phyloP scores from a whole-genome alignment of 2,888 invertebrate genomes.

The Ariolimax columbianus region DNA sequence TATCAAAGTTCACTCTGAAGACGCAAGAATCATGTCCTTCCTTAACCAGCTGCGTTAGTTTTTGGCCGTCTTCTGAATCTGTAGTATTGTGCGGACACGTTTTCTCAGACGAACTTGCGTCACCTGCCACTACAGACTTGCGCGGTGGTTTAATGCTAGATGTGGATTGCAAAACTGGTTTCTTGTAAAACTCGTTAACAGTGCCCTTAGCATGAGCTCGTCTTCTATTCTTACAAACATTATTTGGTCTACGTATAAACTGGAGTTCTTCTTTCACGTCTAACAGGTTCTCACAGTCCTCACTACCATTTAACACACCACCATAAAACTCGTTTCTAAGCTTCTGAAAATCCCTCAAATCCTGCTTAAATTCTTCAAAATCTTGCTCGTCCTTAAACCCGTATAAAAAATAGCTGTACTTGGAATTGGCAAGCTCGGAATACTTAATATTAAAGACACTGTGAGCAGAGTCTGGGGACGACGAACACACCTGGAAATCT shows the following conservation, averaged over 20 bases:
- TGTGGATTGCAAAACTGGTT: too few relatives aligned
- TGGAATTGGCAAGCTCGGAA: conserved; percentile 39
- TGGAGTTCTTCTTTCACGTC: conserved; percentile 38
- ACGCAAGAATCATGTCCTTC: conserved; percentile 18
- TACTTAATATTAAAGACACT: conserved; percentile 40
- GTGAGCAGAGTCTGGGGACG: not conserved
- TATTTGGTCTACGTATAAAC: conserved; percentile 39
- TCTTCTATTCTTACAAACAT: conserved; percentile 36
- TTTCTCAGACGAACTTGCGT: not conserved
- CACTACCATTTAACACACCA: not conserved
- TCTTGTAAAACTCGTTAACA: not conserved
- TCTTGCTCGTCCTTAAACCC: conserved; percentile 64
- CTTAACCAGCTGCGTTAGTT: not conserved
- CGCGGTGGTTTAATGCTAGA: not conserved
- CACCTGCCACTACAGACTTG: not conserved
- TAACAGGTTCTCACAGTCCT: conserved; percentile 1
- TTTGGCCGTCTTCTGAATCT: not conserved
- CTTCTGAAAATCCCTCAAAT: conserved; percentile 63
- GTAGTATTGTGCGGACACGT: not conserved
- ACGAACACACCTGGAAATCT: conserved; percentile 15
- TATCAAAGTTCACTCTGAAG: conserved; percentile 21
- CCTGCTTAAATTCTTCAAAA: conserved; percentile 74
- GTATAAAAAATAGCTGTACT: conserved; percentile 33
- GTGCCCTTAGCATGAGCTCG: not conserved
- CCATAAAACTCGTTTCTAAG: conserved; percentile 51